These are phyloP conservation scores for Lampropteryx suffumata DNA, from an alignment of 2,888 invertebrate genomes.

Conservation along the genomic window DNA sequence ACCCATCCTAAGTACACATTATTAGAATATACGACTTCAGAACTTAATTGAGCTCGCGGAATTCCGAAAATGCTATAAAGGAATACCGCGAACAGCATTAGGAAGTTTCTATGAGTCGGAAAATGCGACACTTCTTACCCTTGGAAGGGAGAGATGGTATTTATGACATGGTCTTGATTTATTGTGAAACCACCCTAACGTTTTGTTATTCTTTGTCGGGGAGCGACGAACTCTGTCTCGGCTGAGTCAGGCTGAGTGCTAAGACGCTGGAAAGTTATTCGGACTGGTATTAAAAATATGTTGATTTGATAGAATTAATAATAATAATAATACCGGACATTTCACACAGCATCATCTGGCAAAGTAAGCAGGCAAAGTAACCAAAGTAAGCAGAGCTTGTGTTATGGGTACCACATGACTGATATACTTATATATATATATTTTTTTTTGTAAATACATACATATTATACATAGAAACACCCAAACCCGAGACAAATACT, in stretches of 20 bases:
- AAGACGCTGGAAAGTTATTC: too few species aligned
- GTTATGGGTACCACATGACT: too few species aligned
- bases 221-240: constrained; percentile 43
- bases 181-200: constrained; percentile 46
- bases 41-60: constrained; percentile 40
- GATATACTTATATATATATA: too few species aligned
- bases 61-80: constrained; percentile 32
- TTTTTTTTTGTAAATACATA: too few species aligned
- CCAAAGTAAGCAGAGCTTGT: too few species aligned
- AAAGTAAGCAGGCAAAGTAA: too few species aligned
- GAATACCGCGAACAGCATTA: constrained; percentile 38
- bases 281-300: too few species aligned
- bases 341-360: too few species aligned
- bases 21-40: constrained; percentile 40
- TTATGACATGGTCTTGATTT: constrained; percentile 58
- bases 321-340: too few species aligned
- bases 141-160: constrained; percentile 47
- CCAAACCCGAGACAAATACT: too few species aligned
- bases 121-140: constrained; percentile 58
- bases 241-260: constrained; percentile 39
- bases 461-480: too few species aligned
- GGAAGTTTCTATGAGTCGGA: constrained; percentile 51
- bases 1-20: constrained; percentile 33
- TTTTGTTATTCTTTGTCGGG: constrained; percentile 53
- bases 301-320: too few species aligned